Base-by-base conservation (phyloP, 2,797 vertebrate species). In the Lates japonicus region DNA sequence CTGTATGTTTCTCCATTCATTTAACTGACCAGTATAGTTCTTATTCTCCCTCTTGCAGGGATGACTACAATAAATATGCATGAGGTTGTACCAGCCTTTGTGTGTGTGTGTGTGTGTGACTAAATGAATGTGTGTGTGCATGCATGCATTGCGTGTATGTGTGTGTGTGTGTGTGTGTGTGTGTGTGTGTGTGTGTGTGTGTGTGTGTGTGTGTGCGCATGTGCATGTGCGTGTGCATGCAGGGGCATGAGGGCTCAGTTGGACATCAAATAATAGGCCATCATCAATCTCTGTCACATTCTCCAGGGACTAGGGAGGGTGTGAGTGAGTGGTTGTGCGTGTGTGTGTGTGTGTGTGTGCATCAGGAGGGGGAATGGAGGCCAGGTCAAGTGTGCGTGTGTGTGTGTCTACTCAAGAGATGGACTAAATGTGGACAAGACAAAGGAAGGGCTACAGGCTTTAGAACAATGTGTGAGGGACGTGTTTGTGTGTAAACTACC, bases 251-350 rank as follows among this genome's bases (percentile, higher is more conserved):
- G 81, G 73, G 58, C 84, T 76, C 77, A 87, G 87, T 87, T 68
- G 76, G 83, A 89, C 85, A 89, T 86, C 70, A 91, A 88, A 95
- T 94, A 94, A 94, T 88, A 85, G 89, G 68, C 79, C 73, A 64
- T 88, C 92, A 93, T 94, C 92, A 93, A 90, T 94, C 93, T 93
- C 90, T 93, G 93, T 91, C 93, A 90, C 64, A 70, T 60, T 81
- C 87, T 81, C 86, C 55, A 71, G 89, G 78, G 87, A 89, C 52
- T 29, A 42, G 29, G 22, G 67, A 70, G 83, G 14, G 44, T 13
- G 51, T 74, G 70, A 66, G 25, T 60, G 66, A 1, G 44, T 42
- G 44, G 37, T 41, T 31, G 25, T 49, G 59, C 57, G 51, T 19
- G 52, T 37, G 55, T 60, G 70, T 41, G 39, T 55, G 70, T 62